Conservation (phyloP, 1,140 invertebrate species). For the Bombus superbus region DNA sequence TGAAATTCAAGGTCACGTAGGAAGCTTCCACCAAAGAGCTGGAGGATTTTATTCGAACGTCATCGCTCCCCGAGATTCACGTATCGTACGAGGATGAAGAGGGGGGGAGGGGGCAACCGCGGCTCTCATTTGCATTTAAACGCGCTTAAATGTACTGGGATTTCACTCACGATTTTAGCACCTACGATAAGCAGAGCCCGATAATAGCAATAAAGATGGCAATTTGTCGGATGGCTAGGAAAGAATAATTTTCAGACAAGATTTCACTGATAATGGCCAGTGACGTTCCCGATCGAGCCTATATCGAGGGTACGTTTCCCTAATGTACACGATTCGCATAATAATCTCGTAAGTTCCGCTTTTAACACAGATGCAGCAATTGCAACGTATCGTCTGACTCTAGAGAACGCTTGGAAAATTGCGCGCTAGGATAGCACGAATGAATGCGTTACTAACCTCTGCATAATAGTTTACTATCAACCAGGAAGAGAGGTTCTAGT, state of each 20-base stretch:
- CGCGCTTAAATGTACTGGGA: constrained; percentile 55
- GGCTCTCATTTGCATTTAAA: constrained; percentile 69
- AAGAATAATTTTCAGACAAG: constrained; percentile 43
- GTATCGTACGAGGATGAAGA: constrained; percentile 5
- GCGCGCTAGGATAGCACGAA: not conserved
- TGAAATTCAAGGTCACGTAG: not conserved
- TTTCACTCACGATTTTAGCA: constrained; percentile 64
- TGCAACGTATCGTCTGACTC: constrained; percentile 40
- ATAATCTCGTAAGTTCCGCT: constrained; percentile 50
- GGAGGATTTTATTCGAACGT: constrained; percentile 32
- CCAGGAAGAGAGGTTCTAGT: not conserved
- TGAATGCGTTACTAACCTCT: not conserved
- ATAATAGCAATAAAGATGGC: constrained; percentile 66
- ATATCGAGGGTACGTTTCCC: constrained; percentile 1
- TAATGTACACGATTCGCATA: constrained; percentile 41
- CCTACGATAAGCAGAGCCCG: constrained; percentile 50
- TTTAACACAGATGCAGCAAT: constrained; percentile 56
- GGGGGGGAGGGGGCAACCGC: not conserved
- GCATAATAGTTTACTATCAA: constrained; percentile 52
- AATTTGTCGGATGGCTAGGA: constrained; percentile 60
- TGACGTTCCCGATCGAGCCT: constrained; percentile 46
- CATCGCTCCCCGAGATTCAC: constrained; percentile 14
- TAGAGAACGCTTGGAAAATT: constrained; percentile 53
- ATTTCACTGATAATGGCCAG: constrained; percentile 14
- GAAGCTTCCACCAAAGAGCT: not conserved